Conservation (phyloP, 2,888 invertebrate species). For the Phoronis australis region DNA sequence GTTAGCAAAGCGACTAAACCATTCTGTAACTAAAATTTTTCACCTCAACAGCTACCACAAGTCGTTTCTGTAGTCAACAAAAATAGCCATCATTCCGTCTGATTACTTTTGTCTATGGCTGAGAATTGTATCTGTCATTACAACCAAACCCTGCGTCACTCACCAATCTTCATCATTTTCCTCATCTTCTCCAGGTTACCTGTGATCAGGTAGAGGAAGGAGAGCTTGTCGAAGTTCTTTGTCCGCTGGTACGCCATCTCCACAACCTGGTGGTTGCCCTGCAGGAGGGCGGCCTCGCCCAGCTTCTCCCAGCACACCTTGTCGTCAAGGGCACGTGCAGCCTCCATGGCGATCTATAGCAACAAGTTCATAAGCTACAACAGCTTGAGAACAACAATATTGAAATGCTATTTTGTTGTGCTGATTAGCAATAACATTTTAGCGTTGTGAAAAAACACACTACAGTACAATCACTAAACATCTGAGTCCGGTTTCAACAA, state of each 20-base stretch:
- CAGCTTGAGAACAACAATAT: neutral
- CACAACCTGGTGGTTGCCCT: constrained; percentile 69
- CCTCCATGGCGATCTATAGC: constrained; percentile 71
- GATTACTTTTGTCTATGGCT: too few species aligned
- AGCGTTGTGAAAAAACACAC: neutral
- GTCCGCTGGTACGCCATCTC: constrained; percentile 99
- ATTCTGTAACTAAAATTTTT: too few species aligned
- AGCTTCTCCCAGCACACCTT: constrained; percentile 92
- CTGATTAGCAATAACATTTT: neutral
- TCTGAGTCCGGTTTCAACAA: too few species aligned
- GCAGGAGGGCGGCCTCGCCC: constrained; percentile 86
- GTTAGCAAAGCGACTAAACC: too few species aligned
- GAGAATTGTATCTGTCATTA: too few species aligned
- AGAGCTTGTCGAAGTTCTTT: constrained; percentile 97
- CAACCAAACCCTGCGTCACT: too few species aligned
- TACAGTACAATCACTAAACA: too few species aligned
- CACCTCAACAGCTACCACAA: too few species aligned
- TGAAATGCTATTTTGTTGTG: neutral
- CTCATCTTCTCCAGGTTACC: constrained; percentile 94
- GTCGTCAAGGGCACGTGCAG: constrained; percentile 90
- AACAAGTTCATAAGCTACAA: neutral
- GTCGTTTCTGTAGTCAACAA: too few species aligned
- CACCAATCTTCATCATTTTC: constrained; percentile 94
- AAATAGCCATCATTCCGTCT: too few species aligned
- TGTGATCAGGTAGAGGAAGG: constrained; percentile 95